Evolutionary conservation across 2,113 vertebrate genomes (phyloP), one percentile per base, ranked within the genome.

Genomic region (Hyaena hyaena): DNA sequence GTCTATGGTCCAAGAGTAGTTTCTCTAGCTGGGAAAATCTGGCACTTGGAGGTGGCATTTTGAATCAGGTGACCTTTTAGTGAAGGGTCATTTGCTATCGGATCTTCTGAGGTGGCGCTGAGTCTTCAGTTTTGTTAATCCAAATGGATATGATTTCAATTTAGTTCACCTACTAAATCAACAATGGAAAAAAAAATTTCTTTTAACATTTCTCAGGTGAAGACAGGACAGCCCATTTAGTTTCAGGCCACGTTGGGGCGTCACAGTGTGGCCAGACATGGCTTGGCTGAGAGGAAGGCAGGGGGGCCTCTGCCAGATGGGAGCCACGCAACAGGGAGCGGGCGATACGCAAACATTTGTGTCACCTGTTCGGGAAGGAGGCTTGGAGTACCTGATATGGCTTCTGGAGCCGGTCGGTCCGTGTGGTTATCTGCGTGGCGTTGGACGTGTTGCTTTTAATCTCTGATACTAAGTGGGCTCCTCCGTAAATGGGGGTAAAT

Each of bases 141-240:
- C 97, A 95, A 97, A 92, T 79, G 98, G 96, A 97, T 97, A 96
- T 28, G 35, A 98, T 98, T 98, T 97, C 97, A 94, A 66, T 98
- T 98, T 98, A 96, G 97, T 86, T 95, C 66, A 21, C 90, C 90
- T 58, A 91, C 93, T 93, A 96, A 90, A 96, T 96, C 85, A 95
- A 97, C 89, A 96, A 87, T 90, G 93, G 90, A 53, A 96, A 89
- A 48, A 90, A 92, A 48, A 90, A 48, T 96, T 95, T 97, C 98
- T 88, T 93, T 98, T 94, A 93, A 5, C 69, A 50, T 94, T 96
- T 98, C 96, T 95, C 88, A 91, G 65, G 82, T 94, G 95, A 96
- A 95, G 71, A 83, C 79, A 12, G 4, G 89, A 93, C 68, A 65
- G 48, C 45, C 7, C 26, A 0, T 66, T 76, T 68, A 35, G 14